Evolutionary conservation across 23 tunicate species (phyloP).

Genomic region (Clavelina lepadiformis): DNA sequence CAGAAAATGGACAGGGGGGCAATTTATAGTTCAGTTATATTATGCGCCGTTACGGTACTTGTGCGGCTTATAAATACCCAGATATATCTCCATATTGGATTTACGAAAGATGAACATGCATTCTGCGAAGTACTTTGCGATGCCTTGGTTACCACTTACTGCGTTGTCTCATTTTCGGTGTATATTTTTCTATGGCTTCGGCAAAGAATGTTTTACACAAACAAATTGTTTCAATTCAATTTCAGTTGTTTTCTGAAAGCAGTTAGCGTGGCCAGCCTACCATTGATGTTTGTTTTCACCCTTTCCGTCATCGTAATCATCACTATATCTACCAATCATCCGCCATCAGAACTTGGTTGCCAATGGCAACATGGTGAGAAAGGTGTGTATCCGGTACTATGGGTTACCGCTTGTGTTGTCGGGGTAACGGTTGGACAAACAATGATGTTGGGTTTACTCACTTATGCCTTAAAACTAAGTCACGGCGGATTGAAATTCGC

Average conservation of each 20-base stretch:
- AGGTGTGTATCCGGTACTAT: background rate
- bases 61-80: constrained; percentile 13
- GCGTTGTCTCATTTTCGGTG: constrained; percentile 13
- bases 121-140: constrained; percentile 43
- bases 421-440: background rate
- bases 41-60: constrained; percentile 16
- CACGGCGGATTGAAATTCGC: no score
- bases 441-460: background rate
- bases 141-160: constrained; percentile 13
- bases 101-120: background rate
- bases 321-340: constrained; percentile 11
- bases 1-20: constrained; percentile 24
- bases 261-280: constrained; percentile 24
- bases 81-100: constrained; percentile 21
- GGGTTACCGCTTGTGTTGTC: background rate
- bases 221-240: constrained; percentile 22
- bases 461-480: constrained; percentile 6
- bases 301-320: background rate
- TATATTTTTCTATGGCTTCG: constrained; percentile 59
- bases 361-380: background rate
- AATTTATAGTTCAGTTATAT: constrained; percentile 28
- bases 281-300: constrained; percentile 13
- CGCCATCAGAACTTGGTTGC: constrained; percentile 16
- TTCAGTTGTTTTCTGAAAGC: constrained; percentile 5
- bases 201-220: constrained; percentile 46